These are phyloP conservation scores for Chionodraco myersi DNA, from an alignment of 2,113 vertebrate species.

Conservation along the genomic window DNA sequence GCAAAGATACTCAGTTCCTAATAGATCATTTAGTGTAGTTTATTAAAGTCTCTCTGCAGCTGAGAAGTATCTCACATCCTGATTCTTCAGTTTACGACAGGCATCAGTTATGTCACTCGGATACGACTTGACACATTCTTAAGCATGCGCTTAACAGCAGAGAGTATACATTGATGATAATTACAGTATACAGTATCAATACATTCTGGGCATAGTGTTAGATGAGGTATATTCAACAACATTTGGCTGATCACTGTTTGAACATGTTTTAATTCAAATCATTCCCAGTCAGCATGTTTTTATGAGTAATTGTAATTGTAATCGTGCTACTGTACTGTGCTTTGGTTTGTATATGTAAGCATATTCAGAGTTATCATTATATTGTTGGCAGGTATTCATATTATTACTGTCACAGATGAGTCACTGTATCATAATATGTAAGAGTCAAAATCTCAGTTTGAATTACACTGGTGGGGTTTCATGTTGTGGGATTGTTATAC, in stretches of 20 bases:
- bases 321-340: neutral
- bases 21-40: constrained; percentile 37
- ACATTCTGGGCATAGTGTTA: neutral
- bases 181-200: neutral
- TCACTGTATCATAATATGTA: constrained; percentile 2
- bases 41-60: constrained; percentile 24
- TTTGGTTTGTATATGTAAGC: neutral
- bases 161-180: neutral
- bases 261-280: neutral
- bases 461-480: neutral
- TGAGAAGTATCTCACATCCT: constrained; percentile 1
- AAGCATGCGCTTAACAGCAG: neutral
- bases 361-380: constrained; percentile 14
- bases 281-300: neutral
- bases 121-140: constrained; percentile 9
- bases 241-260: neutral
- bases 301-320: neutral
- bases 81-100: constrained; percentile 21
- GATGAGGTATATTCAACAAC: neutral
- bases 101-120: constrained; percentile 16
- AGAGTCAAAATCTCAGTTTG: neutral
- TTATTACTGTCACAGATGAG: constrained; percentile 13
- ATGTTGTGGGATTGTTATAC: neutral
- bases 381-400: constrained; percentile 25
- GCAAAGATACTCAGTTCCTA: constrained; percentile 37